Evolutionary conservation across 2,888 invertebrate species (phyloP).

Genomic region (Tridacna gigas): DNA sequence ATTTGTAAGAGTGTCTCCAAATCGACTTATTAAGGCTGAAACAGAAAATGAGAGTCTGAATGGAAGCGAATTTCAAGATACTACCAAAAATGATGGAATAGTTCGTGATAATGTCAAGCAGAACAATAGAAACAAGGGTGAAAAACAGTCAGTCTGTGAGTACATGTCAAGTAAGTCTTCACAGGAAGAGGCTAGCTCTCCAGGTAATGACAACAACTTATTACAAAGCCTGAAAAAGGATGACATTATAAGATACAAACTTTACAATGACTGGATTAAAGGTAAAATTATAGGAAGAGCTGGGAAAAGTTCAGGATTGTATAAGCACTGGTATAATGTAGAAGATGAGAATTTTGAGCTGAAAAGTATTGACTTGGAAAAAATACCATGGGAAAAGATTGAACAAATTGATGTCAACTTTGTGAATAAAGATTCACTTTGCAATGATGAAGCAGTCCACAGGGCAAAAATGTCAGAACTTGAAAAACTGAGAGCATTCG

Average conservation of each 20-base stretch:
- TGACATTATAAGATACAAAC: slow-evolving; percentile 9
- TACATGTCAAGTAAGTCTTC: background rate
- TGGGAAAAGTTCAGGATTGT: slow-evolving; percentile 43
- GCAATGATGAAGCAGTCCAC: background rate
- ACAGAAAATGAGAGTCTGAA: too few species aligned
- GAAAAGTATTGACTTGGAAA: slow-evolving; percentile 33
- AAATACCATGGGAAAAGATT: slow-evolving; percentile 10
- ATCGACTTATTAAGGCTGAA: too few species aligned
- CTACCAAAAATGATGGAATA: too few species aligned
- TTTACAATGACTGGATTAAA: slow-evolving; percentile 27
- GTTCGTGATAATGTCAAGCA: slow-evolving; percentile 13
- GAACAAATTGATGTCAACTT: slow-evolving; percentile 26
- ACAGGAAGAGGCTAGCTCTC: too few species aligned
- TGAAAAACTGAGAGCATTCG: slow-evolving; percentile 38
- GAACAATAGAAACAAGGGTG: background rate
- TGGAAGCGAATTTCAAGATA: too few species aligned
- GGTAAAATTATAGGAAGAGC: slow-evolving; percentile 38
- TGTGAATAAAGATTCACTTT: slow-evolving; percentile 5
- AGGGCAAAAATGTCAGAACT: slow-evolving; percentile 51
- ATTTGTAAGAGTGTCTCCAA: too few species aligned
- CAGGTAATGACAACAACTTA: background rate
- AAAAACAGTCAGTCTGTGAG: background rate
- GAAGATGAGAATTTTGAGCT: slow-evolving; percentile 27
- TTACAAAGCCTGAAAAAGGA: background rate
- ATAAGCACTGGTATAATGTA: slow-evolving; percentile 54